These are phyloP conservation scores for Chondrosia reniformis DNA, from an alignment of 37 sponge, comb jelly and placozoan species.

Conservation along the genomic window DNA sequence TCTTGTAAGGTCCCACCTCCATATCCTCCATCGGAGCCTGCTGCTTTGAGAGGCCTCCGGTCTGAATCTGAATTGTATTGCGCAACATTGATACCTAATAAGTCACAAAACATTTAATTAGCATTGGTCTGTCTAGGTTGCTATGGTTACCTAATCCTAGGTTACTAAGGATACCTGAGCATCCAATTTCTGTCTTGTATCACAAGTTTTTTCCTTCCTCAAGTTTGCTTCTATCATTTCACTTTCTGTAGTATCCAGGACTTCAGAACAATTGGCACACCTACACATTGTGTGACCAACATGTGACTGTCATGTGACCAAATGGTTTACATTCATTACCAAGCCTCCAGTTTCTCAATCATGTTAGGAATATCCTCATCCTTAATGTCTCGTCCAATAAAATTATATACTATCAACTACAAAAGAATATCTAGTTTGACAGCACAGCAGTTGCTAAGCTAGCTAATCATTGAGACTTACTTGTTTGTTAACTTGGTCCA, in stretches of 20 bases:
- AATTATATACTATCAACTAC: conserved; percentile 71
- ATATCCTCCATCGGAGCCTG: too few relatives aligned
- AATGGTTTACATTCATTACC: conserved; percentile 50
- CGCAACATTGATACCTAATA: too few relatives aligned
- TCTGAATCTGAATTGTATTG: too few relatives aligned
- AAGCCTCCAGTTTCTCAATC: conserved; percentile 58
- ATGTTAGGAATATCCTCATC: conserved; percentile 37
- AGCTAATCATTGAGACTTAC: conserved; percentile 18
- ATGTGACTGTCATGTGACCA: neutral
- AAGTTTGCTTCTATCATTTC: conserved; percentile 62
- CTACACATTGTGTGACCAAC: conserved; percentile 26
- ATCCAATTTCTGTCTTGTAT: too few relatives aligned
- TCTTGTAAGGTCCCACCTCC: too few relatives aligned
- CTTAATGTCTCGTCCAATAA: conserved; percentile 81
- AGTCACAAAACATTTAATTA: too few relatives aligned
- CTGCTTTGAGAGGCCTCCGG: too few relatives aligned
- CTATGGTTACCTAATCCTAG: too few relatives aligned
- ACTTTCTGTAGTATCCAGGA: conserved; percentile 43
- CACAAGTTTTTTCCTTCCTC: too few relatives aligned
- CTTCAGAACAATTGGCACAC: conserved; percentile 61
- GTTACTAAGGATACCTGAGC: too few relatives aligned
- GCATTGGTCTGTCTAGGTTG: too few relatives aligned
- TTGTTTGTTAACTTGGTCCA: conserved; percentile 69
- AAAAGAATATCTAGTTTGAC: neutral
- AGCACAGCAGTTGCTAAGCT: neutral